Base-by-base conservation (phyloP, 2,113 vertebrate species). In the Centrocercus urophasianus region DNA sequence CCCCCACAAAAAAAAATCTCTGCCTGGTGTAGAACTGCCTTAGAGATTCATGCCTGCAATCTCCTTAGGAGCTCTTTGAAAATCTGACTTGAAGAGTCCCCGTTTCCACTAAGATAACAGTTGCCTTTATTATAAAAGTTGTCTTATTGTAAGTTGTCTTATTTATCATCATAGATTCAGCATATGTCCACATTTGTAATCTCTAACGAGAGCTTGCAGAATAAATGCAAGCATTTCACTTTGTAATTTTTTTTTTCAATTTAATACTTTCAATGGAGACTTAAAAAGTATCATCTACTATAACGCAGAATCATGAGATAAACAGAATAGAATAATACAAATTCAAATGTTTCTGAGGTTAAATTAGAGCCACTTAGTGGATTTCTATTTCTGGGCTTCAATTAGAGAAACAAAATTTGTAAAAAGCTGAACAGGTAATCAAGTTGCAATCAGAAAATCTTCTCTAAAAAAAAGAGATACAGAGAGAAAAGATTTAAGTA, bases 401-500 rank as follows among this genome's bases (percentile, higher is more conserved):
- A 43, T 91, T 94, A 95, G 42, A 82, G n/a, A 78, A 94, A 91
- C 25, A 57, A 74, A 86, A 95, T 95, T 93, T 94, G 50, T 69
- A 90, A 93, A 95, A 93, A 42, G 32, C 43, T 78, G 83, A 96
- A 93, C 83, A 95, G 69, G 57, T 93, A 94, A 94, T 95, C 89
- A 91, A 93, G 95, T 69, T 80, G 79, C 79, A 95, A 95, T 95
- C 94, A 96, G 52, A 57, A 91, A 88, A 75, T 93, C 56, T 90
- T 70, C 25, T 50, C 27, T 22, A 69, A 75, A 86, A 87, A 76
- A 79, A 6, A 59, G 8, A 74, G 45, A 73, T 14, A 71, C 6
- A 74, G 22, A 86, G 52, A 94, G 72, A 91, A 86, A 92, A 94
- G 22, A 95, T 90, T 93, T 75, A 91, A 93, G 93, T 67, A 94